Base-by-base conservation (phyloP, 1,140 invertebrate genomes). In the Steinernema khuongi region DNA sequence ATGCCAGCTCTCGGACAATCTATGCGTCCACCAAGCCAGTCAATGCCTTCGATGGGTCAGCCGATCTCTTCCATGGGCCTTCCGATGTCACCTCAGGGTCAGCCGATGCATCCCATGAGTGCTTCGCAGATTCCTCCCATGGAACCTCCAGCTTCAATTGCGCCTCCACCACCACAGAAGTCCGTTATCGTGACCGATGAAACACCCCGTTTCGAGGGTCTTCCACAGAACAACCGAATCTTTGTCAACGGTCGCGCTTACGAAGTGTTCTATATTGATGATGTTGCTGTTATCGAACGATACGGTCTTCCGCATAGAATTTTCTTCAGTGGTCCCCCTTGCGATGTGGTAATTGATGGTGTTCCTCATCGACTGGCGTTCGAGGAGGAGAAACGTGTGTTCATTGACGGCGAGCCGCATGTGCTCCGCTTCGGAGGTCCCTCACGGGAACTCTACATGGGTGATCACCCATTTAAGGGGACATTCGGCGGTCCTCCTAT, bases 401-500 rank as follows among this genome's bases (percentile, higher is more conserved):
- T 83, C 69, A 81, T 89, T 74, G 81, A 88, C 78, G 87, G 87
- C 50, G 84, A 87, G 44, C 80, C 83, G 36, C 88, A 87, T 79
- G 88, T 90, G 74, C 91, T 98, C 31, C 89, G 91, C 79, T 91
- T 97, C 75, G 95, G 96, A 33, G 92, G 91, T 26, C 94, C 94
- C 0, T 94, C 93, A 0, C 88, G 93, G 70, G 94, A 97, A 85
- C 87, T 99, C 0, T 94, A 91, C 78, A 90, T 97, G 30, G 92
- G 97, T 83, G 92, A 92, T 44, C 88, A 90, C 79, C 90, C 91
- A 0, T 93, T 93, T 83, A 92, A 94, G 81, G 92, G 92, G 0
- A 91, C 93, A 75, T 97, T 95, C 88, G 94, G 94, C 67, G 94
- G 50, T 60, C 88, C 95, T 43, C 93, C 94, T 0, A 93, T 94